Conservation (phyloP, 2,888 invertebrate genomes). For the Lymantria monacha region DNA sequence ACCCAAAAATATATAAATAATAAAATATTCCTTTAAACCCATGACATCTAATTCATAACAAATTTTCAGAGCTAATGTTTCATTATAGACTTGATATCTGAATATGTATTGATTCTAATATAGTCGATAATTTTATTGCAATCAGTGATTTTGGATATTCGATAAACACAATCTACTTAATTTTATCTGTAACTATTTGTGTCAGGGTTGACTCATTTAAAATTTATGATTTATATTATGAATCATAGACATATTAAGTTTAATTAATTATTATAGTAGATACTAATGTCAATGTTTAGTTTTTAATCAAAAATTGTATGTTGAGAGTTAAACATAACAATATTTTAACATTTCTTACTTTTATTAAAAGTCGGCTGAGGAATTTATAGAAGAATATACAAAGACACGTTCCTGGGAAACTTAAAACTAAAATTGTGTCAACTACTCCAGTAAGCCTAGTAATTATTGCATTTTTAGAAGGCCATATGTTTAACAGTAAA, state of each 20-base stretch:
- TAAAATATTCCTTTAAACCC: slow-evolving; percentile 10
- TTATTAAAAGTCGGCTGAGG: too few species aligned
- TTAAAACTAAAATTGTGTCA: too few species aligned
- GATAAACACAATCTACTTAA: slow-evolving; percentile 24
- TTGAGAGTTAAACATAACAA: too few species aligned
- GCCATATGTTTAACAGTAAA: too few species aligned
- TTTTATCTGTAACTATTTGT: slow-evolving; percentile 16
- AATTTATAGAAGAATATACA: too few species aligned
- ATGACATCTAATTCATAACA: slow-evolving; percentile 14
- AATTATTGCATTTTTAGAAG: too few species aligned
- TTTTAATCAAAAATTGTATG: too few species aligned
- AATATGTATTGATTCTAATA: not conserved
- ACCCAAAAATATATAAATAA: slow-evolving; percentile 15
- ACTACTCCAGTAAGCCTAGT: too few species aligned
- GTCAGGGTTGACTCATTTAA: not conserved
- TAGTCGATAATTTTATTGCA: not conserved
- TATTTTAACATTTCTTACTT: too few species aligned
- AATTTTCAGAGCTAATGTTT: slow-evolving; percentile 3
- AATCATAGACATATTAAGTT: not conserved
- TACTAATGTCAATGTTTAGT: too few species aligned
- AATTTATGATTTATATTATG: not conserved
- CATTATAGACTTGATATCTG: not conserved
- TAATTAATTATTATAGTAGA: too few species aligned
- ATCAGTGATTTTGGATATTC: not conserved
- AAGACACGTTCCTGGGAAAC: too few species aligned